These are phyloP conservation scores for Sturmia bella DNA, from an alignment of 2,888 invertebrate genomes.

Conservation along the genomic window DNA sequence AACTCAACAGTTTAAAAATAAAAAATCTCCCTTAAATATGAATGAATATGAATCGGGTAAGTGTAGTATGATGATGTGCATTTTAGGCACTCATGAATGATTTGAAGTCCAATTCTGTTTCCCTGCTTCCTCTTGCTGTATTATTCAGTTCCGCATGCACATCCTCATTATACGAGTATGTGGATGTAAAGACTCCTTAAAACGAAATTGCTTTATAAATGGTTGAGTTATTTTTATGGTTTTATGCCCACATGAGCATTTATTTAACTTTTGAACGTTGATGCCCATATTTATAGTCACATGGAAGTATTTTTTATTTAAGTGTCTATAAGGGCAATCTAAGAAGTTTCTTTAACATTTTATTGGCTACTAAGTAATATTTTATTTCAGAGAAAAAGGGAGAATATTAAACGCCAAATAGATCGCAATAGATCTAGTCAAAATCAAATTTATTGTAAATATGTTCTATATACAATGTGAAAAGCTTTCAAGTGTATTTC, in stretches of 20 bases:
- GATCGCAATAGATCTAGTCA: no score
- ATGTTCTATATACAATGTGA: no score
- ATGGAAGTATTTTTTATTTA: background rate
- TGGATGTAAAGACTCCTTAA: background rate
- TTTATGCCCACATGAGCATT: slow-evolving; percentile 56
- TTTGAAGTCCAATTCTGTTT: slow-evolving; percentile 29
- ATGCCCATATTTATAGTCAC: background rate
- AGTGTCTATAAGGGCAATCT: background rate
- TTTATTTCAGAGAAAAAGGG: background rate
- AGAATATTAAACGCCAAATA: no score
- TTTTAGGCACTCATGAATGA: slow-evolving; percentile 7
- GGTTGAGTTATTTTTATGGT: slow-evolving; percentile 64
- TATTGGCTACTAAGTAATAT: background rate
- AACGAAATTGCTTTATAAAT: slow-evolving; percentile 63
- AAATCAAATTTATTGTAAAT: no score
- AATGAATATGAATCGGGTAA: no score
- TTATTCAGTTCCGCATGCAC: no score
- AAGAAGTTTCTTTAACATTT: background rate
- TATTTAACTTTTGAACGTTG: slow-evolving; percentile 52
- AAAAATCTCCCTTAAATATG: no score
- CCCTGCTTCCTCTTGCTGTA: background rate
- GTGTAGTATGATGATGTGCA: no score
- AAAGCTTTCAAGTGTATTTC: no score
- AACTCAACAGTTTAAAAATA: no score
- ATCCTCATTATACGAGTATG: background rate